These are phyloP conservation scores for Ostrea denselamellosa DNA, from an alignment of 1,140 invertebrate species.

Conservation along the genomic window DNA sequence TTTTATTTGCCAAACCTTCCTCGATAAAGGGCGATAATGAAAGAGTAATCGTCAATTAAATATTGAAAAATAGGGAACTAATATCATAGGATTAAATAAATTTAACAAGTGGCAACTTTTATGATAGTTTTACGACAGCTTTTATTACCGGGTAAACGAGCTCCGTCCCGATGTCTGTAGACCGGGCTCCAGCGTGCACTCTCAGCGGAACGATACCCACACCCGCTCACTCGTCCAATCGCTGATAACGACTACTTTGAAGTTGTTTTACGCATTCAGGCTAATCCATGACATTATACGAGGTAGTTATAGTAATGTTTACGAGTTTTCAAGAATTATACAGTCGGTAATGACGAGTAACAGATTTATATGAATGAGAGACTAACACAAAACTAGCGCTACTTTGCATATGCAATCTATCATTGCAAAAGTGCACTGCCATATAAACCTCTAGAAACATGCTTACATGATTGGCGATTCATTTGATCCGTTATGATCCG, in stretches of 20 bases:
- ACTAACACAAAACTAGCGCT: too few relatives aligned
- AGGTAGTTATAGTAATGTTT: slow-evolving; percentile 9
- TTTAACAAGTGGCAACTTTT: slow-evolving; percentile 23
- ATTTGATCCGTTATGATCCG: too few relatives aligned
- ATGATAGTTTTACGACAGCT: slow-evolving; percentile 19
- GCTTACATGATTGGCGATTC: too few relatives aligned
- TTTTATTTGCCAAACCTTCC: slow-evolving; percentile 16
- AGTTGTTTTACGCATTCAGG: neutral
- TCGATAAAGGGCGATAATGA: neutral
- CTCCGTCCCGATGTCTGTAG: neutral
- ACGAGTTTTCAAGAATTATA: neutral
- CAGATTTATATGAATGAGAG: neutral
- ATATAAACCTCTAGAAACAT: too few relatives aligned
- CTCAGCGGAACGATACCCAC: neutral
- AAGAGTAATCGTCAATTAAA: neutral
- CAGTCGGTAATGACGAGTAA: neutral
- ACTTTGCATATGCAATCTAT: too few relatives aligned
- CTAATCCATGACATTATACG: slow-evolving; percentile 16
- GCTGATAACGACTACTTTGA: slow-evolving; percentile 3
- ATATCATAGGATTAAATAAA: slow-evolving; percentile 28
- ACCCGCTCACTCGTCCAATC: neutral
- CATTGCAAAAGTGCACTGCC: too few relatives aligned
- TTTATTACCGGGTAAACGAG: slow-evolving; percentile 2
- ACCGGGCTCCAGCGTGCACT: neutral
- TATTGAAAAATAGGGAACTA: slow-evolving; percentile 2